These are phyloP conservation scores for Gymnocheta viridis DNA, from an alignment of 2,888 invertebrate genomes.

Conservation along the genomic window DNA sequence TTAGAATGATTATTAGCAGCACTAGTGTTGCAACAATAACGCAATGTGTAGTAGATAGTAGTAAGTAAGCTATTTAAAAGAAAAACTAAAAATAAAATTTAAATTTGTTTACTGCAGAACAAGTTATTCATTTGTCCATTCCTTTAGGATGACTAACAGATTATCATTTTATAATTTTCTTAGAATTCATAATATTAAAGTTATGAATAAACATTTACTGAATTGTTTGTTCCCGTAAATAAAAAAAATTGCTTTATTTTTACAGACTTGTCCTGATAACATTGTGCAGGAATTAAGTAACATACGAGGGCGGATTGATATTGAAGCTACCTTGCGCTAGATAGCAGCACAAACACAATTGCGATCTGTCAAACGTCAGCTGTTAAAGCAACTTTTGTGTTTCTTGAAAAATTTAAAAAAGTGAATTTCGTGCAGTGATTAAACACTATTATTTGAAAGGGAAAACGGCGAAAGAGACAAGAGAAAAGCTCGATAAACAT, in stretches of 20 bases:
- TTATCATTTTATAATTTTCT: background rate
- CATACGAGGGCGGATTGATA: too few relatives aligned
- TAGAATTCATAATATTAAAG: slow-evolving; percentile 15
- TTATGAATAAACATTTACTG: background rate
- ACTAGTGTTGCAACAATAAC: slow-evolving; percentile 8
- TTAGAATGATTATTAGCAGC: slow-evolving; percentile 29
- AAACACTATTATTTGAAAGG: too few relatives aligned
- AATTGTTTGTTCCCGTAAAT: background rate
- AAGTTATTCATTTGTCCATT: background rate
- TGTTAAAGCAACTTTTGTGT: too few relatives aligned
- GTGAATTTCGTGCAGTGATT: too few relatives aligned
- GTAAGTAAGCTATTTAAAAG: slow-evolving; percentile 4
- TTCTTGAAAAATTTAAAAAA: too few relatives aligned
- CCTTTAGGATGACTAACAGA: slow-evolving; percentile 22
- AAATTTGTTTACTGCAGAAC: slow-evolving; percentile 4
- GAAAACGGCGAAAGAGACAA: too few relatives aligned
- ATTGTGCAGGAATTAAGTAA: background rate
- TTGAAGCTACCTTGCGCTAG: too few relatives aligned
- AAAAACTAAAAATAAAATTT: slow-evolving; percentile 2
- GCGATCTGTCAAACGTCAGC: too few relatives aligned
- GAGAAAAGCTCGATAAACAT: too few relatives aligned
- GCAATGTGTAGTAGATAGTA: background rate
- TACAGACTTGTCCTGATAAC: background rate
- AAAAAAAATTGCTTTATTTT: background rate
- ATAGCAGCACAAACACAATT: too few relatives aligned